Evolutionary conservation across 2,797 vertebrate genomes (phyloP), one percentile per base, ranked within the genome.

Genomic region (Podargus strigoides): DNA sequence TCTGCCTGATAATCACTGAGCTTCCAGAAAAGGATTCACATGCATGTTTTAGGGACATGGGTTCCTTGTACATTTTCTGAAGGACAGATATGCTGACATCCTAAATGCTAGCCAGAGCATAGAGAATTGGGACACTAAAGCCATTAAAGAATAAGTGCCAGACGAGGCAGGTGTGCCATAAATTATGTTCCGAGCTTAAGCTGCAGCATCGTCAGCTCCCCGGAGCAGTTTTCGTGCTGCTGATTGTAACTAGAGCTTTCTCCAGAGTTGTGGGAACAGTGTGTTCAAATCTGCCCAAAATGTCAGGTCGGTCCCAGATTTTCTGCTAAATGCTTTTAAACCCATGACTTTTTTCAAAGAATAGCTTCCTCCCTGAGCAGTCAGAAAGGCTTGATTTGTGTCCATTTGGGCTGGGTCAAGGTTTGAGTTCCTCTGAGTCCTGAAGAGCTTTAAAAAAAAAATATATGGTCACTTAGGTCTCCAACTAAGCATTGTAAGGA

Each of bases 31-130:
- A 77, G 7, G 21, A 32, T 78, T 83, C 13, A 32, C 34, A 16
- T 27, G 6, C 0, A 0, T n/a, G 8, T 42, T 66, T 60, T n/a
- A 67, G 18, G 28, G n/a, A 37, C 2, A 0, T 68, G 36, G 6
- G 7, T 46, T 73, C n/a, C 42, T 36, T 66, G 14, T 19, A 39
- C 1, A 0, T 49, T 85, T 80, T 90, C 49, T 75, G 17, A 37
- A 56, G 23, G 49, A 86, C 13, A 32, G 24, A 4, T 69, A 16
- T 7, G 2, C 24, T 60, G 27, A 24, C 6, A 63, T 20, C 36
- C 41, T 82, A 46, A 62, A 53, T 41, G 13, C 5, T 37, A 60
- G 18, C 24, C 21, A 77, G 56, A 34, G 3, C 41, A 22, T 17
- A 22, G 56, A 44, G 34, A 26, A 27, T 15, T 59, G 23, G 30